Percentiles rank a stretch among this genome's conserved stretches.
Evolutionary conservation across 2,888 invertebrate genomes (phyloP).

Genomic region (Xestia rhomboidea): DNA sequence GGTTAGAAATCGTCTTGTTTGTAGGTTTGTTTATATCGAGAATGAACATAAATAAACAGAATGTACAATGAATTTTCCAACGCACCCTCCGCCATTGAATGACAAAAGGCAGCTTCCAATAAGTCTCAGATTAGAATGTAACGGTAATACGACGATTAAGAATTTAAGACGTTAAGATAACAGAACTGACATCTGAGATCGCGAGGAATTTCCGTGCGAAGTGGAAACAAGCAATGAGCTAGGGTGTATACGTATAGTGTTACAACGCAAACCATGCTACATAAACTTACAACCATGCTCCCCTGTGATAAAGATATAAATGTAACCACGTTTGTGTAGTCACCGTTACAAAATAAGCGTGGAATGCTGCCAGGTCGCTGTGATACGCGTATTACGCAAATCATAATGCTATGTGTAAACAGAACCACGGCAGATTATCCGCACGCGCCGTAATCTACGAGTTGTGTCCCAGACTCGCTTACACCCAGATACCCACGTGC

Average conservation of each 20-base stretch:
- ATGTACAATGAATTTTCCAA: neutral
- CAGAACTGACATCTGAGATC: conserved; percentile 27
- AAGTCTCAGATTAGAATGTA: conserved; percentile 29
- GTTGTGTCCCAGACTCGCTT: conserved; percentile 23
- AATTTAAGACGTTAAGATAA: conserved; percentile 37
- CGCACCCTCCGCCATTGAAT: neutral
- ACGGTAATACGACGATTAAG: conserved; percentile 33
- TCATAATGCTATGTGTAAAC: conserved; percentile 54
- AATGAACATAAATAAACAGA: conserved; percentile 5
- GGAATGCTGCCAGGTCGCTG: conserved; percentile 17
- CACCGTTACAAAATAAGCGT: conserved; percentile 23
- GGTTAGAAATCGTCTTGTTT: neutral
- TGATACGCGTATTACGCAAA: conserved; percentile 49
- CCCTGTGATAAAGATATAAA: conserved; percentile 37
- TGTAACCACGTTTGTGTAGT: conserved; percentile 28
- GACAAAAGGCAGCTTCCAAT: conserved; percentile 19
- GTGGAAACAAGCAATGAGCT: conserved; percentile 8
- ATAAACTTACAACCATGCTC: conserved; percentile 23
- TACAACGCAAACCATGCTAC: conserved; percentile 13
- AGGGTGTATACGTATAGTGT: conserved; percentile 9
- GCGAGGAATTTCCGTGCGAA: conserved; percentile 4
- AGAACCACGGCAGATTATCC: conserved; percentile 50
- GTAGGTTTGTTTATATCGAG: neutral
- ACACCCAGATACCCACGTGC: neutral
- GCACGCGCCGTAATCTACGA: conserved; percentile 57